Evolutionary conservation across 1,140 invertebrate species (phyloP), one percentile per base, ranked within the genome.

Genomic region (Drosophila lacteicornis): DNA sequence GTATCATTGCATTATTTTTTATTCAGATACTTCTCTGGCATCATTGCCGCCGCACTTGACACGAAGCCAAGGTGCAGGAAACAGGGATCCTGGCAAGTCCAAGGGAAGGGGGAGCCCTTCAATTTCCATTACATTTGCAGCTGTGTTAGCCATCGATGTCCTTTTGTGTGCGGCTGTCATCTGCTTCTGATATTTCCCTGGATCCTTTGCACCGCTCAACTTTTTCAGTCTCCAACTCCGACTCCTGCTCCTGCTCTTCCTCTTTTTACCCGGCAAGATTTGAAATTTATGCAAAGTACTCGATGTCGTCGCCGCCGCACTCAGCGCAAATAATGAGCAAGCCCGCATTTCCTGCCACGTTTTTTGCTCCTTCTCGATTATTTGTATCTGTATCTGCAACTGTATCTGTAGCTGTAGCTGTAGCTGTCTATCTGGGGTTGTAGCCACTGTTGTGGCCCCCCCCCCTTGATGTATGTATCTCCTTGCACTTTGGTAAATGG

Each of bases 61-160:
- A 88, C 80, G 80, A 46, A 67, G 67, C 67, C 78, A 86, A 84
- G 81, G 78, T 79, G 70, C 67, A 51, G 51, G 74, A 51, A 71
- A 51, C 53, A 42, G 45, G 51, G 46, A 45, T 58, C 36, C 49
- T 3, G 33, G 33, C 33, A 9, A 36, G 33, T 33, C 30, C 27
- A 43, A 56, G 58, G 17, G 33, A 22, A 15, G 33, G 46, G 42
- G 56, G 55, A 55, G 77, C 71, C 81, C 81, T 90, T 90, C 85
- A 90, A 90, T 90, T 90, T 90, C 85, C 85, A 90, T 90, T 90
- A 90, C 81, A 85, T 90, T 90, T 85, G 81, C 85, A 81, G 84
- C 79, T 66, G 76, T 51, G 67, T 74, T 75, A 71, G 83, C 85
- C 88, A 90, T 90, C 85, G 85, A 90, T 90, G 85, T 90, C 85